Evolutionary conservation across 2,888 invertebrate genomes (phyloP), one percentile per base, ranked within the genome.

Genomic region (Helicoverpa assulta): DNA sequence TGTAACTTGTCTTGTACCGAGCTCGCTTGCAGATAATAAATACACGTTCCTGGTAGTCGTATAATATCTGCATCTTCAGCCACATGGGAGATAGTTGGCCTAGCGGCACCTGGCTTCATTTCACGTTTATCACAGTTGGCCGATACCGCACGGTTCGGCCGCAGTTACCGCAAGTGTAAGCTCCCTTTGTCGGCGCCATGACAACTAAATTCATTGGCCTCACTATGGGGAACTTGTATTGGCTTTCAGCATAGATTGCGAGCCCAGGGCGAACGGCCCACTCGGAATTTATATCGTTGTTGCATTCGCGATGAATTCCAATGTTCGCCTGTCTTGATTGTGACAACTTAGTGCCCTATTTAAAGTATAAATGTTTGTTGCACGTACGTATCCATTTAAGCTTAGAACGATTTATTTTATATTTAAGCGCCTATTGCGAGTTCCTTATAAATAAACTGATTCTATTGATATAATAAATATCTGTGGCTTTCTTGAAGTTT

Each of bases 191-290:
- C 87, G 88, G 90, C 82, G 68, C 62, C 83, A 73, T 84, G 87
- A 89, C 87, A 91, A 86, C 86, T 88, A 86, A 87, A 89, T 90
- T 88, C 88, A 89, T 91, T 87, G 85, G 76, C 70, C 69, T 77
- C 73, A 70, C 70, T 70, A 67, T 70, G 76, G 77, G 71, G 62
- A 80, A 73, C 79, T 77, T 73, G 76, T 80, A 81, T 83, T 70
- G 18, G 72, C 50, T 80, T 78, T 76, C 69, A 64, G 73, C 70
- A 69, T 53, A 78, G 72, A 78, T 71, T 83, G 71, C 71, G 50
- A 69, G 81, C 85, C 85, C 63, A 69, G 73, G 85, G 87, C 81
- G 76, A 86, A 85, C 75, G 67, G 80, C 73, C 84, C 70, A 75
- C 76, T 63, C 59, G 79, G 81, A 83, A 86, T 89, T 86, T 85